phyloP scores from a whole-genome alignment of 2,797 vertebrate species.

The Hemibagrus guttatus region DNA sequence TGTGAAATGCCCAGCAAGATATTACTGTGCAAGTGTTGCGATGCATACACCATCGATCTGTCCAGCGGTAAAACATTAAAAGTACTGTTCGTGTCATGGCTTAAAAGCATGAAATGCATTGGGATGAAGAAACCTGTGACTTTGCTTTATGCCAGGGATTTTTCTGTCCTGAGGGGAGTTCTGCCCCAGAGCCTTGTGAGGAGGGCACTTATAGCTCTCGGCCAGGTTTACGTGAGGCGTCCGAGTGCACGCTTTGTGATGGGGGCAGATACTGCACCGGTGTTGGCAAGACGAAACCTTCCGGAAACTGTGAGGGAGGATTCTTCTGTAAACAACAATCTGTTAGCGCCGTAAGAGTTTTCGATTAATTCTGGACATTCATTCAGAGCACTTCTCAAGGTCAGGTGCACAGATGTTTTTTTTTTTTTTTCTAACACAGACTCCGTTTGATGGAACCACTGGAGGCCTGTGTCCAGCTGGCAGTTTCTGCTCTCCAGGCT shows the following conservation, averaged over 20 bases:
- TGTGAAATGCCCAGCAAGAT: conserved; percentile 74
- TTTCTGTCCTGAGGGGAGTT: conserved; percentile 77
- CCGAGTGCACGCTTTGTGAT: conserved; percentile 77
- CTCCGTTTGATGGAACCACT: conserved; percentile 77
- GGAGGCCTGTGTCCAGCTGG: conserved; percentile 80
- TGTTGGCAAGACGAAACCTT: conserved; percentile 74
- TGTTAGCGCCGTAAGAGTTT: conserved; percentile 75
- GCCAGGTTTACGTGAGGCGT: conserved; percentile 66
- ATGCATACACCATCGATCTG: conserved; percentile 74
- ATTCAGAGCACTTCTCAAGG: not conserved
- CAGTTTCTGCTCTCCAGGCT: conserved; percentile 69
- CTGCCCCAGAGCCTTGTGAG: conserved; percentile 74
- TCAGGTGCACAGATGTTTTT: conserved; percentile 1
- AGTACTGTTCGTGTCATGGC: not conserved
- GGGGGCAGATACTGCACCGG: conserved; percentile 79
- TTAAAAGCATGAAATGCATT: conserved; percentile 1
- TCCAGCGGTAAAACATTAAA: conserved; percentile 71
- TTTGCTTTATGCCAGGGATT: conserved; percentile 74
- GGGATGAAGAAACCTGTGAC: not conserved
- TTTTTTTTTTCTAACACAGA: conserved; percentile 63
- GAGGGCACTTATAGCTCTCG: conserved; percentile 75
- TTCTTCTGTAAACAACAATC: conserved; percentile 84
- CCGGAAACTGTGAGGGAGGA: conserved; percentile 79
- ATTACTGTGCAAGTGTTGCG: conserved; percentile 78
- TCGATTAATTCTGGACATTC: not conserved